Conservation (phyloP, 1,140 invertebrate genomes). For the Proales similis region DNA sequence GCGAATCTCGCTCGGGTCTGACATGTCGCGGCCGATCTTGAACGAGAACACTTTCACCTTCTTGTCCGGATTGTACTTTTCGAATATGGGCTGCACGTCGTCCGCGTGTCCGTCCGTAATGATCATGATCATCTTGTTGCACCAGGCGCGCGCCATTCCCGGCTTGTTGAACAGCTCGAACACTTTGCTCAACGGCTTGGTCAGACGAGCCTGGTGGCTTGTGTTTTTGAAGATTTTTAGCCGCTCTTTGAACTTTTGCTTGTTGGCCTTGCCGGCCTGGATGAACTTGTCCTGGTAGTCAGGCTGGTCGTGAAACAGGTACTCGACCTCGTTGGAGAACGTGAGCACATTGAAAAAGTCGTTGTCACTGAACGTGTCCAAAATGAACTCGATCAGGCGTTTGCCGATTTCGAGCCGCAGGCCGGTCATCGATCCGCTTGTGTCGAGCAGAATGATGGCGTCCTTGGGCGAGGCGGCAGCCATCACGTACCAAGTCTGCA, state of each 20-base stretch:
- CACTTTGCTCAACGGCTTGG: slow-evolving; percentile 18
- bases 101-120: slow-evolving; percentile 94
- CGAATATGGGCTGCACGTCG: slow-evolving; percentile 81
- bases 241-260: slow-evolving; percentile 22
- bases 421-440: slow-evolving; percentile 94
- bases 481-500: slow-evolving; percentile 69
- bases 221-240: slow-evolving; percentile 17
- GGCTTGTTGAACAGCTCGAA: slow-evolving; percentile 18
- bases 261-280: slow-evolving; percentile 28
- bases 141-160: background rate
- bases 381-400: slow-evolving; percentile 76
- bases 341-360: slow-evolving; percentile 85
- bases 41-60: slow-evolving; percentile 85
- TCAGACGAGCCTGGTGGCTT: slow-evolving; percentile 10
- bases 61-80: slow-evolving; percentile 57
- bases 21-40: slow-evolving; percentile 77
- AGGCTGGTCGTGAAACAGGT: slow-evolving; percentile 14
- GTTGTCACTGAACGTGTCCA: slow-evolving; percentile 93
- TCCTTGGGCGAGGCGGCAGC: slow-evolving; percentile 95
- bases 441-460: slow-evolving; percentile 86
- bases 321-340: slow-evolving; percentile 19
- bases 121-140: slow-evolving; percentile 93
- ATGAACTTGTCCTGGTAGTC: slow-evolving; percentile 14
- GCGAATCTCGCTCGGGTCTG: slow-evolving; percentile 69
- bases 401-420: slow-evolving; percentile 81